phyloP scores from a whole-genome alignment of 2,888 invertebrate species.

The Trilocha varians region DNA sequence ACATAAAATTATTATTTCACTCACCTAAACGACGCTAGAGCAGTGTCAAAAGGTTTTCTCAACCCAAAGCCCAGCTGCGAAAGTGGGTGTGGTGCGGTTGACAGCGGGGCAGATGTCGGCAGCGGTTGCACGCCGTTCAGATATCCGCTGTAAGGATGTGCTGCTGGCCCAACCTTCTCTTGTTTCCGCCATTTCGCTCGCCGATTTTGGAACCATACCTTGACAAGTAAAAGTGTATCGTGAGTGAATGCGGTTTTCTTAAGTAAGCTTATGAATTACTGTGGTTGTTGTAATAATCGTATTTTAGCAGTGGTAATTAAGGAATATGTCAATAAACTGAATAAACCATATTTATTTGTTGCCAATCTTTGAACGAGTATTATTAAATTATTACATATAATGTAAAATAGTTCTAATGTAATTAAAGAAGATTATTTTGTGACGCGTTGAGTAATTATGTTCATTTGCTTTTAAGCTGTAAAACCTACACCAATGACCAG shows the following conservation, averaged over 20 bases:
- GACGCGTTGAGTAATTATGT: too few species aligned
- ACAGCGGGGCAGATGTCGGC: slow-evolving; percentile 78
- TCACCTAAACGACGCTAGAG: slow-evolving; percentile 82
- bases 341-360: too few species aligned
- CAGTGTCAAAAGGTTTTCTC: slow-evolving; percentile 80
- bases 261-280: neutral
- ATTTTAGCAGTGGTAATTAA: too few species aligned
- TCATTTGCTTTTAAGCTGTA: too few species aligned
- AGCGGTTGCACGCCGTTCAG: slow-evolving; percentile 76
- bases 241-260: neutral
- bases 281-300: too few species aligned
- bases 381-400: too few species aligned
- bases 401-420: too few species aligned
- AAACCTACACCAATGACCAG: too few species aligned
- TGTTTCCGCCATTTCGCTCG: slow-evolving; percentile 95
- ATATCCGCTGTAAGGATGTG: slow-evolving; percentile 91
- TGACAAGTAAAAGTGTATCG: slow-evolving; percentile 9
- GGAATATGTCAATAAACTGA: too few species aligned
- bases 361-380: too few species aligned
- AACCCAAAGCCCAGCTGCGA: slow-evolving; percentile 82
- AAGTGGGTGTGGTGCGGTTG: slow-evolving; percentile 82
- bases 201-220: slow-evolving; percentile 97
- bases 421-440: too few species aligned
- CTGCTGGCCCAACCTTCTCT: slow-evolving; percentile 93
- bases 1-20: slow-evolving; percentile 3